These are phyloP conservation scores for Rhinichthys osculus DNA, from an alignment of 2,797 vertebrate genomes.

Conservation along the genomic window DNA sequence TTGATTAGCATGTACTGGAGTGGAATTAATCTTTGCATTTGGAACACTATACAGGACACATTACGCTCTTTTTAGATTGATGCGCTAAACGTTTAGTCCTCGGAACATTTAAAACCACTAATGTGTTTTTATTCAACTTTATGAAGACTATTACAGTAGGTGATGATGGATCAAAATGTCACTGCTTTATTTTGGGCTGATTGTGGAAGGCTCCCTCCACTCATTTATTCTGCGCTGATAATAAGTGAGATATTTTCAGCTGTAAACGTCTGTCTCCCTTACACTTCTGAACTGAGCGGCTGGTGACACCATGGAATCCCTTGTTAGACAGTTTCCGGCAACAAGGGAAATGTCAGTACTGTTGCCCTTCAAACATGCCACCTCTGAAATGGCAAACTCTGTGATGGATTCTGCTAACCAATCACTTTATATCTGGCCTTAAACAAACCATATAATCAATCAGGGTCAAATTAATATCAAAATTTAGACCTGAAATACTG, in stretches of 20 bases:
- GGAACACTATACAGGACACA: slow-evolving; percentile 21
- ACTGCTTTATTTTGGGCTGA: slow-evolving; percentile 20
- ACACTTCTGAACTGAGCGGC: slow-evolving; percentile 51
- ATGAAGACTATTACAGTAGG: not conserved
- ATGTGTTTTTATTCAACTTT: not conserved
- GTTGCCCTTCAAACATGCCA: slow-evolving; percentile 56
- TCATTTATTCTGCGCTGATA: slow-evolving; percentile 29
- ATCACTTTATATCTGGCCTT: slow-evolving; percentile 27
- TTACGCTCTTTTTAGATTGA: not conserved
- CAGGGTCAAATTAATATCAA: not conserved
- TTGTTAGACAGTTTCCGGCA: slow-evolving; percentile 51
- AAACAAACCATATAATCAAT: slow-evolving; percentile 1
- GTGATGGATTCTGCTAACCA: slow-evolving; percentile 31
- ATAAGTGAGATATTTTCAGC: slow-evolving; percentile 55
- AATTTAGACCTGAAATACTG: not conserved
- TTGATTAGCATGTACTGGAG: slow-evolving; percentile 33
- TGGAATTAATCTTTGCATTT: slow-evolving; percentile 21
- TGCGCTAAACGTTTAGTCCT: not conserved
- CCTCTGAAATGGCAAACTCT: slow-evolving; percentile 55
- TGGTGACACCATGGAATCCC: slow-evolving; percentile 45
- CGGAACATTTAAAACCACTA: not conserved
- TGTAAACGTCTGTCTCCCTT: slow-evolving; percentile 50
- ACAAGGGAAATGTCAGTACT: slow-evolving; percentile 60
- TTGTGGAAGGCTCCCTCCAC: slow-evolving; percentile 26
- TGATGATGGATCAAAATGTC: slow-evolving; percentile 21